phyloP scores from a whole-genome alignment of 2,113 vertebrate genomes.

The Prietella phreatophila region DNA sequence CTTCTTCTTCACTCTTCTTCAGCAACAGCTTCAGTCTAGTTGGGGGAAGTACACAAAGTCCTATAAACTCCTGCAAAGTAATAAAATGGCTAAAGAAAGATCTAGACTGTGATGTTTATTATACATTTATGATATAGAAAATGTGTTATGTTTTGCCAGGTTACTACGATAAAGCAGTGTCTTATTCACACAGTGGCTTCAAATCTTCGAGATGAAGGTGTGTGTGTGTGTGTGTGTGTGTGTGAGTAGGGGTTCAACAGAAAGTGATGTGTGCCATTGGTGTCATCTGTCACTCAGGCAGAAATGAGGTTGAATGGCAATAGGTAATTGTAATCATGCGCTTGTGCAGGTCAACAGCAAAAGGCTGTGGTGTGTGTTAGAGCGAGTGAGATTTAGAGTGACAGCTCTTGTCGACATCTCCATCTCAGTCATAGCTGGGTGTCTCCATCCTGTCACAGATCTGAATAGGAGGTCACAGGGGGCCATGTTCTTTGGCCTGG shows the following conservation, averaged over 20 bases:
- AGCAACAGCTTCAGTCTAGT: no score
- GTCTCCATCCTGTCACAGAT: slow-evolving; percentile 46
- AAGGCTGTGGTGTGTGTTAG: slow-evolving; percentile 17
- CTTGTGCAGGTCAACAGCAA: background rate
- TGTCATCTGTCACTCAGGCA: slow-evolving; percentile 30
- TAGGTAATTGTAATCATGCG: slow-evolving; percentile 16
- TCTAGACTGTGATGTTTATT: background rate
- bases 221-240: background rate
- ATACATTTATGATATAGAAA: background rate
- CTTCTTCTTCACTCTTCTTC: no score
- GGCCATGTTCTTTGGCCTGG: slow-evolving; percentile 46
- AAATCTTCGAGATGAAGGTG: background rate
- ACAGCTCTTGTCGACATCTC: slow-evolving; percentile 53
- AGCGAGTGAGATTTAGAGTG: slow-evolving; percentile 43
- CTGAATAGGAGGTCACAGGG: slow-evolving; percentile 40
- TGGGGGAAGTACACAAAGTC: background rate
- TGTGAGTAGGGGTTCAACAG: background rate
- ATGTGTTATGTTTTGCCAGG: background rate
- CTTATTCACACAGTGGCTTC: background rate
- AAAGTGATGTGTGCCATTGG: slow-evolving; percentile 8
- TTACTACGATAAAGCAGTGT: background rate
- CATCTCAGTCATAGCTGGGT: slow-evolving; percentile 48
- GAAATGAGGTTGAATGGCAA: slow-evolving; percentile 30
- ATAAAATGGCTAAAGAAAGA: background rate
- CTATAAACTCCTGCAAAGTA: background rate